phyloP scores from a whole-genome alignment of 2,113 vertebrate genomes.

The Petromus typicus region DNA sequence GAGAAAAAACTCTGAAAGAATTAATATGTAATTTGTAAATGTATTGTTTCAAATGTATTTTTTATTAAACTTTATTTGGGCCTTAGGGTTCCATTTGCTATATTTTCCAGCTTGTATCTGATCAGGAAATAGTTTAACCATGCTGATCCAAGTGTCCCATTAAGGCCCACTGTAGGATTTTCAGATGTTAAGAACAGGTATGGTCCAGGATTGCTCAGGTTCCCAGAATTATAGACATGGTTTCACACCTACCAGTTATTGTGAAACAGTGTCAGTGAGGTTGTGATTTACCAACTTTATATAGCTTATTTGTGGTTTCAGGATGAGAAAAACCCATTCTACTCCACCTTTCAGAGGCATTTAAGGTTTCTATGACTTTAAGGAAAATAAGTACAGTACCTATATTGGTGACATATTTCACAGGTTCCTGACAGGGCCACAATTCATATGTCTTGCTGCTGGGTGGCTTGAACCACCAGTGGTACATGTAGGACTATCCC shows the following conservation, averaged over 20 bases:
- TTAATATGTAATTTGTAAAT: constrained; percentile 44
- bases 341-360: background rate
- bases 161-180: background rate
- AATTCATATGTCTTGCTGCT: background rate
- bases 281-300: background rate
- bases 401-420: background rate
- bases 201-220: background rate
- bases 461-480: background rate
- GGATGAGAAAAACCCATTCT: constrained; percentile 29
- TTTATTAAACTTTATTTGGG: background rate
- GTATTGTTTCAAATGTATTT: constrained; percentile 11
- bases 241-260: background rate
- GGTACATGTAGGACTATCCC: background rate
- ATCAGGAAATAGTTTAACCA: background rate
- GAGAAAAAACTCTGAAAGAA: constrained; percentile 23
- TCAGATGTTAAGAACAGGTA: background rate
- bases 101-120: constrained; percentile 15
- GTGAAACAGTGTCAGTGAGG: background rate
- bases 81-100: background rate
- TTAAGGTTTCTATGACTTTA: constrained; percentile 52
- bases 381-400: background rate
- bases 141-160: background rate
- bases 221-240: background rate
- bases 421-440: background rate
- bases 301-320: background rate